Conservation (phyloP, 2,797 vertebrate genomes). For the Pantherophis alleghaniensis region DNA sequence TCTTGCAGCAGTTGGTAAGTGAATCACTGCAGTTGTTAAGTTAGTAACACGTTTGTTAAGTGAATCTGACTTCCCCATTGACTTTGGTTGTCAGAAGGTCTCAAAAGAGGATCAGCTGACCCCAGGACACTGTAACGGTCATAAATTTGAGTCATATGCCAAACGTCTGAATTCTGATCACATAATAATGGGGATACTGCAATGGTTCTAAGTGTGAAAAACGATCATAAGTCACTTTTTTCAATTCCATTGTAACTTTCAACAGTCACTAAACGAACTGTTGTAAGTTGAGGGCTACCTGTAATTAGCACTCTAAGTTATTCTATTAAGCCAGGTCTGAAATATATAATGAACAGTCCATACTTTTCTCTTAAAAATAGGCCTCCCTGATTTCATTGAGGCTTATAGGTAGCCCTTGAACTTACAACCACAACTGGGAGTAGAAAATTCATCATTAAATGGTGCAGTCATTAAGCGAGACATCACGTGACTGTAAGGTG, state of each 20-base stretch:
- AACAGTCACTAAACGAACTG: background rate
- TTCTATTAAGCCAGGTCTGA: background rate
- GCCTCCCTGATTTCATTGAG: background rate
- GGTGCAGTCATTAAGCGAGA: too few relatives aligned
- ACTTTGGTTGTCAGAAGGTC: background rate
- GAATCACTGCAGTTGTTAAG: too few relatives aligned
- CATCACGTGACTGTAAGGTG: too few relatives aligned
- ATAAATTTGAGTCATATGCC: background rate
- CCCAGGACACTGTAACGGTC: background rate
- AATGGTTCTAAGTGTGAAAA: background rate
- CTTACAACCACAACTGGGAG: too few relatives aligned
- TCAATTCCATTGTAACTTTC: background rate
- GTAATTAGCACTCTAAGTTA: background rate
- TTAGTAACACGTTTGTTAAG: background rate
- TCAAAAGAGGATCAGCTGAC: background rate
- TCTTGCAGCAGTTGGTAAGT: background rate
- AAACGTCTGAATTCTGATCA: background rate
- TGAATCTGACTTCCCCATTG: background rate
- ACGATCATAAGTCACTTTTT: background rate
- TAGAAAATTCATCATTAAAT: too few relatives aligned
- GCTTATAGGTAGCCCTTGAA: background rate
- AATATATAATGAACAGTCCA: background rate
- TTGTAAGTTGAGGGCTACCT: background rate
- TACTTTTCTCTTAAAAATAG: background rate
- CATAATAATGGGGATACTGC: background rate